phyloP scores from a whole-genome alignment of 2,888 invertebrate species.

The Eurytoma californica region DNA sequence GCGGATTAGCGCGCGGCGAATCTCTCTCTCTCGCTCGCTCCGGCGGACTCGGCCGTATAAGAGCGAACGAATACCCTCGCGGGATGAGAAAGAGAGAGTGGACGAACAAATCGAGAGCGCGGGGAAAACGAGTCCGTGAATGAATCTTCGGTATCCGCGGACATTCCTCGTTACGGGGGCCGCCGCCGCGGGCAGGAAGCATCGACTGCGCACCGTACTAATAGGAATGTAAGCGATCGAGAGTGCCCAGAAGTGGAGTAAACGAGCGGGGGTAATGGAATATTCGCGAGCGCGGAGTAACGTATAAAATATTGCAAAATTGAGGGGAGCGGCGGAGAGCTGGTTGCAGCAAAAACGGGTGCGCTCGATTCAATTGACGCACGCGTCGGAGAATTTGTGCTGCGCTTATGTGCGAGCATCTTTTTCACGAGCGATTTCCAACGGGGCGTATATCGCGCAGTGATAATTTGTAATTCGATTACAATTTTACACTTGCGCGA shows the following conservation, averaged over 20 bases:
- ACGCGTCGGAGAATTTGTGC: too few species aligned
- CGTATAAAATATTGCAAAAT: neutral
- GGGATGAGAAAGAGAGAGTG: constrained; percentile 9
- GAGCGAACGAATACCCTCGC: too few species aligned
- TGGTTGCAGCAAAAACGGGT: constrained; percentile 35
- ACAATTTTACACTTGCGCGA: too few species aligned
- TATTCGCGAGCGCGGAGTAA: neutral
- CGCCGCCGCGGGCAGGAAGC: neutral
- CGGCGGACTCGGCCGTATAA: neutral
- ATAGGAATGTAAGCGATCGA: constrained; percentile 28
- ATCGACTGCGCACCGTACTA: neutral
- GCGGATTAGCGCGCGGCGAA: constrained; percentile 5
- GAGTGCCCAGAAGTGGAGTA: constrained; percentile 23
- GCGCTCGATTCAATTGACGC: too few species aligned
- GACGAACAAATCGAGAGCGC: neutral
- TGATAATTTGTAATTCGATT: too few species aligned
- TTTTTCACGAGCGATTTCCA: too few species aligned
- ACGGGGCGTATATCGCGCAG: too few species aligned
- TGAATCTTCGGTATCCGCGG: constrained; percentile 14
- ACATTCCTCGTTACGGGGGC: constrained; percentile 33
- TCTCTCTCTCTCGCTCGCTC: neutral
- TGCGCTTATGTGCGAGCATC: too few species aligned
- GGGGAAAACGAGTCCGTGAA: constrained; percentile 14
- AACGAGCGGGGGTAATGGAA: constrained; percentile 26
- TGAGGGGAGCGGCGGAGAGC: neutral